A percentile compares a stretch with the other conserved stretches of the same genome.
Evolutionary conservation across 2,113 vertebrate species (phyloP).

Genomic region (Tachysurus fulvidraco): DNA sequence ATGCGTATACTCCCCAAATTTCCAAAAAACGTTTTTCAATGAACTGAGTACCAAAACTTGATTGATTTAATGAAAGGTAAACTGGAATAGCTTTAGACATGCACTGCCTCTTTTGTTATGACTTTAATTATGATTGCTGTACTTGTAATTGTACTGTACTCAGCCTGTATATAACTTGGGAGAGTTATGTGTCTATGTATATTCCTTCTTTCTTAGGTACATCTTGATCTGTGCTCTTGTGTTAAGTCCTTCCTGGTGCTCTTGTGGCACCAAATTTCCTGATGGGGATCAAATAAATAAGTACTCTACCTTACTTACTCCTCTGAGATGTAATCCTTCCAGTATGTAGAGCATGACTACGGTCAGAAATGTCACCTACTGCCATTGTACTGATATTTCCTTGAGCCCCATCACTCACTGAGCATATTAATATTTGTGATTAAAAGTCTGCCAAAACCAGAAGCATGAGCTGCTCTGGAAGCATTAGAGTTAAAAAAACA

Average conservation of each 20-base stretch:
- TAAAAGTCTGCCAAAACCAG: slow-evolving; percentile 20
- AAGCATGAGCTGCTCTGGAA: neutral
- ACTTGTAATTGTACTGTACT: too few relatives aligned
- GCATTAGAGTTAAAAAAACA: neutral
- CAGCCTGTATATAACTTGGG: too few relatives aligned
- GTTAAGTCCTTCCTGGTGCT: too few relatives aligned
- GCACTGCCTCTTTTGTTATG: neutral
- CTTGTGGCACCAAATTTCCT: too few relatives aligned
- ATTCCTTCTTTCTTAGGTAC: too few relatives aligned
- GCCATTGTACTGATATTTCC: too few relatives aligned
- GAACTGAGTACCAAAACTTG: too few relatives aligned
- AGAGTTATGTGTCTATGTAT: too few relatives aligned
- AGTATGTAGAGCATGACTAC: neutral
- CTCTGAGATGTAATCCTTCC: neutral
- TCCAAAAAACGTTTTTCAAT: too few relatives aligned
- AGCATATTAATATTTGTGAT: slow-evolving; percentile 4
- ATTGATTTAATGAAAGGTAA: neutral
- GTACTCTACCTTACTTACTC: neutral
- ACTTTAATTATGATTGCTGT: too few relatives aligned
- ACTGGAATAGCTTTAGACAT: neutral
- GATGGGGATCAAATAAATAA: too few relatives aligned
- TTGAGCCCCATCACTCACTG: neutral
- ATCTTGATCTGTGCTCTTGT: too few relatives aligned
- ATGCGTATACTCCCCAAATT: neutral
- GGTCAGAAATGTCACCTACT: neutral